Conservation (phyloP, 2,888 invertebrate species). For the Buathra laborator region DNA sequence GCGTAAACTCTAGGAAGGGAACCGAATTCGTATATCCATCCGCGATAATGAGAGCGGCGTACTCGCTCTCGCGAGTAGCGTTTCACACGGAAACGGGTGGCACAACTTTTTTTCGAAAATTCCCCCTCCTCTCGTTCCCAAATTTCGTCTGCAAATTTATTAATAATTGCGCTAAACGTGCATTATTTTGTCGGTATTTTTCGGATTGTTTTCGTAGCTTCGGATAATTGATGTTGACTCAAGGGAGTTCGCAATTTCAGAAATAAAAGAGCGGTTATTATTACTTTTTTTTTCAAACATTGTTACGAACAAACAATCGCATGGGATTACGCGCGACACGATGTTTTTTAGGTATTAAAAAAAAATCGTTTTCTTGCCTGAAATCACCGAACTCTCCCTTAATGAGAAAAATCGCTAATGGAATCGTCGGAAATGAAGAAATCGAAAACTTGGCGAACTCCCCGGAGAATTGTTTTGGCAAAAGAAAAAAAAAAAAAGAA, state of each 20-base stretch:
- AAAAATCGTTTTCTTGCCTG: too few relatives aligned
- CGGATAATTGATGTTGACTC: not conserved
- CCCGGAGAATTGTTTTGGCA: not conserved
- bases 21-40: constrained; percentile 18
- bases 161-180: not conserved
- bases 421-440: not conserved
- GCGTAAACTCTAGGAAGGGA: constrained; percentile 3
- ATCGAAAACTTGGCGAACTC: not conserved
- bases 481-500: not conserved
- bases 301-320: too few relatives aligned
- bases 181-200: not conserved
- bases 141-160: not conserved
- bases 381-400: too few relatives aligned
- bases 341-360: too few relatives aligned
- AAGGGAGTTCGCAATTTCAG: too few relatives aligned
- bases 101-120: constrained; percentile 29
- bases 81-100: constrained; percentile 33
- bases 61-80: constrained; percentile 15
- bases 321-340: too few relatives aligned
- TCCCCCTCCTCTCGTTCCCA: constrained; percentile 20
- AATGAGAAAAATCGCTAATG: not conserved
- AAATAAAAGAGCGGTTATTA: too few relatives aligned
- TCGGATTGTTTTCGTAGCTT: not conserved
- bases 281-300: too few relatives aligned
- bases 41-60: constrained; percentile 28